Evolutionary conservation across 2,113 vertebrate species (phyloP), one percentile per base, ranked within the genome.

Genomic region (Carassius auratus): DNA sequence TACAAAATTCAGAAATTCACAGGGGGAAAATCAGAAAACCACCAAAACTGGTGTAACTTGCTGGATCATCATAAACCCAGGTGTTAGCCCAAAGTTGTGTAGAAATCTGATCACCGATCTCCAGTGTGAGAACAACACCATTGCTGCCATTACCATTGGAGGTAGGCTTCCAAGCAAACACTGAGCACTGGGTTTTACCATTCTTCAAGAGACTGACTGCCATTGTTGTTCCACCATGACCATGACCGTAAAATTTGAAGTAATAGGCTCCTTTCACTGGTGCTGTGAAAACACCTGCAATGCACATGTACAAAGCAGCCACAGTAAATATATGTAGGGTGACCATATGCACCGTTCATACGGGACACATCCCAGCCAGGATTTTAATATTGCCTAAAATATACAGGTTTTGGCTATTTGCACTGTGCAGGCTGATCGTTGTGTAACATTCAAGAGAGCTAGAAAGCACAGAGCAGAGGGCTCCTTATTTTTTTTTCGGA

Each of bases 261-360:
- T 86, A 88, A 81, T 91, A 92, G 38, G 87, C 84, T 55, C 89
- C 89, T 9, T 68, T 78, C 15, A 90, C 61, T 17, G 91, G 89
- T 19, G 89, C 91, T 5, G 89, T 92, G 38, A 92, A 91, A 42
- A 87, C 73, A 15, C 91, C 91, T 86, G 71, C 23, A 85, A 15
- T 36, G 61, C 33, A 52, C 33, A 76, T 75, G 59, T 48, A 38
- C 13, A 52, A 14, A 15, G 13, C 15, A 52, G 50, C 50, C 55
- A 55, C 69, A 38, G 7, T 30, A 61, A 6, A 71, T 61, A 74
- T n/a, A n/a, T n/a, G n/a, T n/a, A n/a, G n/a, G n/a, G n/a, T n/a
- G n/a, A n/a, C n/a, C n/a, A n/a, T n/a, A n/a, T n/a, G n/a, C n/a
- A n/a, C n/a, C n/a, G n/a, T n/a, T n/a, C n/a, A n/a, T n/a, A n/a